Base-by-base conservation (phyloP, 2,797 vertebrate genomes). In the Pseudotriccus pelzelni region DNA sequence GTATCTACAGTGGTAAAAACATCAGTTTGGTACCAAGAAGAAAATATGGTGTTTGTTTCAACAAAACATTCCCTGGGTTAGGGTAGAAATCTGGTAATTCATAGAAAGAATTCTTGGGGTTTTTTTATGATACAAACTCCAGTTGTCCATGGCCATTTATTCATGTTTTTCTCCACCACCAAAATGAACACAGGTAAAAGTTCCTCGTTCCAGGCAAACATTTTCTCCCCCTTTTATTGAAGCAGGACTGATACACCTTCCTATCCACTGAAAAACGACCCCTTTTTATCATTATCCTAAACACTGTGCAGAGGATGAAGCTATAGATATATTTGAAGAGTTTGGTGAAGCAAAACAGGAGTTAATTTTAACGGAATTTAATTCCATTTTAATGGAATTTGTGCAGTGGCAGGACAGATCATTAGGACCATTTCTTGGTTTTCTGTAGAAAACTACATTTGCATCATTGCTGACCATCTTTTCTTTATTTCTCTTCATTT, bases 401-500 rank as follows among this genome's bases (percentile, higher is more conserved):
- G 44, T 34, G 1, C 4, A 70, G 63, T 69, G n/a, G 9, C 16
- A 44, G 46, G 20, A 18, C 36, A 69, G 24, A n/a, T 41, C 14
- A 3, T 21, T 13, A 37, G 49, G 39, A 77, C 6, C 12, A 32
- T 7, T 24, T 21, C 56, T 46, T 49, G 27, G 6, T 66, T 93
- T 91, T 81, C 34, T 80, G 6, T 34, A 37, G 46, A 72, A 85
- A 92, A 37, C 8, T 32, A 5, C 7, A 59, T 84, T 82, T 80
- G 13, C 37, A n/a, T 70, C 47, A 4, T 15, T 62, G 22, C 15
- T 69, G 62, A 36, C 5, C 12, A 12, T 32, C 5, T 75, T 62
- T 23, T 81, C 17, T 90, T 74, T 39, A 60, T 92, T 92, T 85
- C 34, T 74, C 11, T 30, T 34, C 7, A 25, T 80, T 90, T 94